Evolutionary conservation across 2,113 vertebrate genomes (phyloP).

Genomic region (Chionomys nivalis): DNA sequence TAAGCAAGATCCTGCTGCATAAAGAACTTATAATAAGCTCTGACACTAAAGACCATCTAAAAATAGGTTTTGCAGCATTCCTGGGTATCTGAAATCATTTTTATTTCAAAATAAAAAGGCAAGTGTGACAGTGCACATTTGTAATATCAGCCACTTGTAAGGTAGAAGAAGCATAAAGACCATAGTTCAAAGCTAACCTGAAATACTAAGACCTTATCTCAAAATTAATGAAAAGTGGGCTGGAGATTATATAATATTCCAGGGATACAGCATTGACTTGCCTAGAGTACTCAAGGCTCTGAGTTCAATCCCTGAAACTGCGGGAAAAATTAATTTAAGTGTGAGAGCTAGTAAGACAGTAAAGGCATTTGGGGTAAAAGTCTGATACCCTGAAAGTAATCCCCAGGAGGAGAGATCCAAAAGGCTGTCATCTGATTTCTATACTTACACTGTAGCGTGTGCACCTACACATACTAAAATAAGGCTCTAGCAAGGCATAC

Average conservation of each 20-base stretch:
- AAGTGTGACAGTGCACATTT: neutral
- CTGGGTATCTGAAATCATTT: neutral
- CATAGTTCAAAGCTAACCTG: neutral
- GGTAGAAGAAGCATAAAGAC: neutral
- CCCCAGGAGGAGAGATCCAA: neutral
- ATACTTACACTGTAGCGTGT: neutral
- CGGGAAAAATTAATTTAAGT: neutral
- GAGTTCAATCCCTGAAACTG: neutral
- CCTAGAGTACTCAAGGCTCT: neutral
- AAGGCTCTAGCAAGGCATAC: neutral
- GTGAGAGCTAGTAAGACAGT: too few relatives aligned
- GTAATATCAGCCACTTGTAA: neutral
- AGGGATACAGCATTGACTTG: neutral
- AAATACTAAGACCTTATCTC: neutral
- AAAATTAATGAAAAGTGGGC: neutral
- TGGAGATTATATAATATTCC: neutral
- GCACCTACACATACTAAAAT: neutral
- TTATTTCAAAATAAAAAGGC: neutral
- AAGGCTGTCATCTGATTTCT: neutral
- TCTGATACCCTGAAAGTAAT: neutral
- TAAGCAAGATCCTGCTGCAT: neutral
- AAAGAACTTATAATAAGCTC: neutral
- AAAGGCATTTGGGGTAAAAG: neutral
- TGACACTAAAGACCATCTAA: neutral
- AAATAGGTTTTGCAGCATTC: neutral